phyloP scores from a whole-genome alignment of 2,113 vertebrate species.

The Canis aureus region DNA sequence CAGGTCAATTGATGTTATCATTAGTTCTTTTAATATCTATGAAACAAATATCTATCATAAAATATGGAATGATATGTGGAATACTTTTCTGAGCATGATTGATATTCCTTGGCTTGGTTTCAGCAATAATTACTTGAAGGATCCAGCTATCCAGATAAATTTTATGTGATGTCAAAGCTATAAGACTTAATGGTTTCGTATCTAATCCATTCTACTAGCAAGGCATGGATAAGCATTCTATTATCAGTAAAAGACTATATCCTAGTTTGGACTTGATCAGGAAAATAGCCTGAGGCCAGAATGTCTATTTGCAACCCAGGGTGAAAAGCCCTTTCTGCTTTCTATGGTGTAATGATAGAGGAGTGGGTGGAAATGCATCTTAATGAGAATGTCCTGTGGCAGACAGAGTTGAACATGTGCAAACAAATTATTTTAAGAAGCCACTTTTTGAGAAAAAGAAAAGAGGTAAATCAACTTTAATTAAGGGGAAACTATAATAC shows the following conservation, averaged over 20 bases:
- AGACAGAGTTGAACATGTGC: background rate
- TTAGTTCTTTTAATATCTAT: conserved; percentile 42
- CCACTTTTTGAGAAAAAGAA: background rate
- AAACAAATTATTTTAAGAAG: conserved; percentile 52
- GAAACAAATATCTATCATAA: conserved; percentile 45
- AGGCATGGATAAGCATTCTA: background rate
- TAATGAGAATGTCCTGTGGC: conserved; percentile 35
- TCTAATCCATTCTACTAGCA: background rate
- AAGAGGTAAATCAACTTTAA: background rate
- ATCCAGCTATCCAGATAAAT: conserved; percentile 35
- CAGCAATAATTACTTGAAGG: background rate
- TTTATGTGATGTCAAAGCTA: background rate
- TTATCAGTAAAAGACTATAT: background rate
- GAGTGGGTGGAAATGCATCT: background rate
- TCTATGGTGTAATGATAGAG: background rate
- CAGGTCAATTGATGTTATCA: conserved; percentile 6
- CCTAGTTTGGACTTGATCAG: background rate
- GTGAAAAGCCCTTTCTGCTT: conserved; percentile 15
- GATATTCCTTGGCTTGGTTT: conserved; percentile 47
- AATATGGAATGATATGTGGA: background rate
- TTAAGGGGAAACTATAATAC: background rate
- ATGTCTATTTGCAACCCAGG: conserved; percentile 1
- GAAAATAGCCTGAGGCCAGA: background rate
- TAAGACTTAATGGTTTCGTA: conserved; percentile 37
- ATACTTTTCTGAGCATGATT: conserved; percentile 36